Evolutionary conservation across 2,888 invertebrate species (phyloP).

Genomic region (Temnothorax rugatulus): DNA sequence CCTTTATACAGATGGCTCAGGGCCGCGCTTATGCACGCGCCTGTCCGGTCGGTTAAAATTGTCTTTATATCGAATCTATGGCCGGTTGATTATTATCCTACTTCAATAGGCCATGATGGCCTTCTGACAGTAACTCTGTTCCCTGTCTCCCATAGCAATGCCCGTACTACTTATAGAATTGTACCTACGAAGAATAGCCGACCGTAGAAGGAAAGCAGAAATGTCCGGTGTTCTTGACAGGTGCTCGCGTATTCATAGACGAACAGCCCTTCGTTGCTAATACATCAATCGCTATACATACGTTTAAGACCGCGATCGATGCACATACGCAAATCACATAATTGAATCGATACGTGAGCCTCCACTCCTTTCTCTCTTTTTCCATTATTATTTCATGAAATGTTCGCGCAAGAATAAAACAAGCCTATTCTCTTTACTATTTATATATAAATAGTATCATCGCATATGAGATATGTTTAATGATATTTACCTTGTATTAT

Average conservation of each 20-base stretch:
- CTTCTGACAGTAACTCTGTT: slow-evolving; percentile 50
- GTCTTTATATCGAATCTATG: slow-evolving; percentile 57
- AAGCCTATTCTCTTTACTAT: background rate
- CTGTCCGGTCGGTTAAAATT: slow-evolving; percentile 43
- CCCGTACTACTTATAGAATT: slow-evolving; percentile 72
- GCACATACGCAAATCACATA: slow-evolving; percentile 24
- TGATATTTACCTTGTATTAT: background rate
- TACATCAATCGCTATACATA: slow-evolving; percentile 67
- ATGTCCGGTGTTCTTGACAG: slow-evolving; percentile 73
- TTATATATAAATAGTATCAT: slow-evolving; percentile 26
- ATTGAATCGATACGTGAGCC: slow-evolving; percentile 30
- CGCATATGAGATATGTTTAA: background rate
- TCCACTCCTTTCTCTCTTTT: background rate
- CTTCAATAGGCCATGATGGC: slow-evolving; percentile 49
- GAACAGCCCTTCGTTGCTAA: slow-evolving; percentile 70
- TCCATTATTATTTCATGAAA: slow-evolving; percentile 7
- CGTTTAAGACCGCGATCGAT: slow-evolving; percentile 48
- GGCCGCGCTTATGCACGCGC: slow-evolving; percentile 21
- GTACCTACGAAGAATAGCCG: slow-evolving; percentile 66
- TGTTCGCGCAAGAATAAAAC: background rate
- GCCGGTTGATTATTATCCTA: slow-evolving; percentile 54
- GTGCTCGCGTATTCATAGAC: slow-evolving; percentile 68
- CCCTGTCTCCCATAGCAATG: slow-evolving; percentile 37
- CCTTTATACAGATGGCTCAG: slow-evolving; percentile 18
- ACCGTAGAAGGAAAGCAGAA: slow-evolving; percentile 68